Evolutionary conservation across 2,888 invertebrate genomes (phyloP).

Genomic region (Meteorus colon): DNA sequence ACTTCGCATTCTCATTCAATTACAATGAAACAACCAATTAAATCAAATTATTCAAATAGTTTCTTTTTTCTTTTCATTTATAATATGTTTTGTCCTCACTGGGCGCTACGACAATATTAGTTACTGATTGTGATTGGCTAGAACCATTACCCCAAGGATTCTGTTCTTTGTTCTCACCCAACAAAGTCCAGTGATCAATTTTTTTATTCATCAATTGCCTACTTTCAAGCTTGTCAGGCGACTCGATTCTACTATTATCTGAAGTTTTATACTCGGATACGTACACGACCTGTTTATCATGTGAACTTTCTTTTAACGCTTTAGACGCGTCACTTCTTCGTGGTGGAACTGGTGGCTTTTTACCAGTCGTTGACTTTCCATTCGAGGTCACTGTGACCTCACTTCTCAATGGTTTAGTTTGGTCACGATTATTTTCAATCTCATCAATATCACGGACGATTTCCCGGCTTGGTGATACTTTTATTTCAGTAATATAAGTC

Average conservation of each 20-base stretch:
- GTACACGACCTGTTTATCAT: conserved; percentile 68
- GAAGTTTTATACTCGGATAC: conserved; percentile 68
- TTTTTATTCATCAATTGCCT: conserved; percentile 55
- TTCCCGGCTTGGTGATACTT: conserved; percentile 75
- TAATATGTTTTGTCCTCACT: conserved; percentile 57
- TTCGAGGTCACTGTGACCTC: conserved; percentile 64
- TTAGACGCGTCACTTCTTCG: conserved; percentile 72
- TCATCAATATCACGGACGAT: conserved; percentile 49
- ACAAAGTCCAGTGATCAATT: conserved; percentile 71
- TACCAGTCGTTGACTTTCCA: conserved; percentile 63
- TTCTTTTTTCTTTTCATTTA: conserved; percentile 11
- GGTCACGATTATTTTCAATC: conserved; percentile 43
- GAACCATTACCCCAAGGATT: conserved; percentile 65
- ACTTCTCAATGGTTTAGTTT: conserved; percentile 48
- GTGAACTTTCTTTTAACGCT: conserved; percentile 51
- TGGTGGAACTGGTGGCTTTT: conserved; percentile 75
- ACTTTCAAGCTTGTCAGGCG: conserved; percentile 45
- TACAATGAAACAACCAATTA: conserved; percentile 16
- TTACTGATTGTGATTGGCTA: conserved; percentile 65
- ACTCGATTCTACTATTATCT: conserved; percentile 43
- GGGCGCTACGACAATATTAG: conserved; percentile 65
- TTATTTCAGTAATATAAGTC: conserved; percentile 84
- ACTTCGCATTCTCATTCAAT: neutral
- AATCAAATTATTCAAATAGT: neutral
- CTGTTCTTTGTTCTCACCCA: conserved; percentile 65